Conservation (phyloP, 2,113 vertebrate species). For the Sceloporus tristichus region DNA sequence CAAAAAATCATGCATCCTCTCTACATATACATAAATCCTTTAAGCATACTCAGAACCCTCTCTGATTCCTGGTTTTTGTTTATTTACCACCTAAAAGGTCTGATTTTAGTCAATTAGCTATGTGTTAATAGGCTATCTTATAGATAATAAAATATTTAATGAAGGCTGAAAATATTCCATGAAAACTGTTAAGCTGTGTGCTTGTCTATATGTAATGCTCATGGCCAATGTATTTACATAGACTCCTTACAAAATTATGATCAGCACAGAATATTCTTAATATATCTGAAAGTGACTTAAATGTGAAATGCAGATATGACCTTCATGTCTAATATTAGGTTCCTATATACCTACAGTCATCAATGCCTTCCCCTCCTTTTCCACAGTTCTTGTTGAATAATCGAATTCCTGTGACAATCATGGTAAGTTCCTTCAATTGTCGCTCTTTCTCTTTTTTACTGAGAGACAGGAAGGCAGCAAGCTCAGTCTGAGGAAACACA, state of each 20-base stretch:
- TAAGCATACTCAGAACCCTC: background rate
- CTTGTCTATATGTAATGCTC: background rate
- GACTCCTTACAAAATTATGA: background rate
- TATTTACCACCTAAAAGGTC: background rate
- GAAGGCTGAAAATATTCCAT: background rate
- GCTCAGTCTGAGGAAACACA: constrained; percentile 86
- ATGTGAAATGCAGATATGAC: background rate
- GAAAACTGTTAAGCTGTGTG: background rate
- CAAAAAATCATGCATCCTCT: background rate
- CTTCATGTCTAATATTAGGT: background rate
- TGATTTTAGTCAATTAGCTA: background rate
- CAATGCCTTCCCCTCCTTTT: constrained; percentile 81
- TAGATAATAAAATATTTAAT: background rate
- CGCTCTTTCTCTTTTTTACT: constrained; percentile 87
- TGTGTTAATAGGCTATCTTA: background rate
- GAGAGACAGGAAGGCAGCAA: constrained; percentile 85
- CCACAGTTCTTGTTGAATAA: constrained; percentile 88
- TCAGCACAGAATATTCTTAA: background rate
- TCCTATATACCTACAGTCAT: constrained; percentile 79
- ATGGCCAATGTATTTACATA: background rate
- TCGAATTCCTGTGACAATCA: constrained; percentile 89
- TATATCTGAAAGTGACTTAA: background rate
- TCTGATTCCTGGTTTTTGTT: background rate
- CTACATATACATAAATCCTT: background rate
- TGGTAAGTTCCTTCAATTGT: constrained; percentile 85